Conservation (phyloP, 2,888 invertebrate species). For the Serrognathus titanus region DNA sequence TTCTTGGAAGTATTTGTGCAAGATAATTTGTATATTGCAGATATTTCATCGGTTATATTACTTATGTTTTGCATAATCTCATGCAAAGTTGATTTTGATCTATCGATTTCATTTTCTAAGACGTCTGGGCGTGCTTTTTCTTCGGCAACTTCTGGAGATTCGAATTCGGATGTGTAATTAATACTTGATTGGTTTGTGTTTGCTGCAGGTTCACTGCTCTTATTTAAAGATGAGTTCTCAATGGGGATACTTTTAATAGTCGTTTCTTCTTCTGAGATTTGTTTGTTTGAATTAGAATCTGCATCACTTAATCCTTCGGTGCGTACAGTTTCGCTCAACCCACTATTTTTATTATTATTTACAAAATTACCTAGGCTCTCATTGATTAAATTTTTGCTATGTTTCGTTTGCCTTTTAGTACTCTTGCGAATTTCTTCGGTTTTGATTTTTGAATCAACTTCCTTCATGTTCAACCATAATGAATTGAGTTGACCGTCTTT, state of each 20-base stretch:
- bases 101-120: slow-evolving; percentile 20
- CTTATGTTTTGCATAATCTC: slow-evolving; percentile 29
- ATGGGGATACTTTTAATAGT: no score
- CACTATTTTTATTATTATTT: slow-evolving; percentile 1
- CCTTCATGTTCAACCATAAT: slow-evolving; percentile 46
- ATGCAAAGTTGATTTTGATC: slow-evolving; percentile 24
- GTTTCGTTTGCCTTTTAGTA: slow-evolving; percentile 34
- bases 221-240: background rate
- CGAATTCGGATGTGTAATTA: slow-evolving; percentile 11
- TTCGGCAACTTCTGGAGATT: slow-evolving; percentile 10
- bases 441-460: slow-evolving; percentile 9
- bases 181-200: background rate
- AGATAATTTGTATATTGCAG: slow-evolving; percentile 26
- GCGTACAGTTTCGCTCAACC: background rate
- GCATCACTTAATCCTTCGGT: background rate
- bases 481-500: slow-evolving; percentile 48
- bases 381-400: slow-evolving; percentile 18
- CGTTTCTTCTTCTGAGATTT: no score
- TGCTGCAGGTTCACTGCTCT: background rate
- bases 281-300: background rate
- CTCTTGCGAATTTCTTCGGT: slow-evolving; percentile 47
- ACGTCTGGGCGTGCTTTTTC: slow-evolving; percentile 2
- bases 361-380: slow-evolving; percentile 13
- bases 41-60: slow-evolving; percentile 27
- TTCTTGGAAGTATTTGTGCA: slow-evolving; percentile 11